Conservation (phyloP, 2,888 invertebrate genomes). For the Drosophila kanekoi region DNA sequence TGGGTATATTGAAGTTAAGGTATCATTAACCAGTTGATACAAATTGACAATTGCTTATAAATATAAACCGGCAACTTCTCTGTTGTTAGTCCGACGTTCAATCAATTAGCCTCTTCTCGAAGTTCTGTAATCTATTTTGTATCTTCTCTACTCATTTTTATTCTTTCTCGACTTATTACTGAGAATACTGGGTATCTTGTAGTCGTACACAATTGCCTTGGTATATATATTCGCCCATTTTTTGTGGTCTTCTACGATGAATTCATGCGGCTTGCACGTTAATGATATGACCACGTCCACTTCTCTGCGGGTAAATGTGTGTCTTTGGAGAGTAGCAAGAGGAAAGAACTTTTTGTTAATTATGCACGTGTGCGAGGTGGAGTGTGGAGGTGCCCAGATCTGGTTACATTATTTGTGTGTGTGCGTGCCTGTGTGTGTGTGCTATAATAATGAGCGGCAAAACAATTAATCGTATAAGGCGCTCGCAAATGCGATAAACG, state of each 20-base stretch:
- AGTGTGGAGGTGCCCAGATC: constrained; percentile 11
- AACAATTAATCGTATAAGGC: constrained; percentile 71
- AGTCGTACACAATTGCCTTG: neutral
- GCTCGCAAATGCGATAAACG: constrained; percentile 54
- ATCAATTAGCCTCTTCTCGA: too few species aligned
- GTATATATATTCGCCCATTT: constrained; percentile 14
- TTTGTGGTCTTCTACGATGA: constrained; percentile 34
- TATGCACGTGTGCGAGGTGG: constrained; percentile 61
- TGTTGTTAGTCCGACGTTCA: too few species aligned
- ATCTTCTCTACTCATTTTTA: neutral
- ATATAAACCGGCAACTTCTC: too few species aligned
- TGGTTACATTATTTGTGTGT: constrained; percentile 56
- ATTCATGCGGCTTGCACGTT: constrained; percentile 71
- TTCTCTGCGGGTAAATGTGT: constrained; percentile 3
- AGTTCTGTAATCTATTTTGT: too few species aligned
- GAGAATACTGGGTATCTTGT: neutral
- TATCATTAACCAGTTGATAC: too few species aligned
- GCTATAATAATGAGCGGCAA: constrained; percentile 58
- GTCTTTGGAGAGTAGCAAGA: neutral
- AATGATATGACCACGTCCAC: constrained; percentile 66
- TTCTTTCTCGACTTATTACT: neutral
- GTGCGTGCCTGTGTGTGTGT: constrained; percentile 30
- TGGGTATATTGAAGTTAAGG: neutral
- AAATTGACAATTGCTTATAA: too few species aligned
- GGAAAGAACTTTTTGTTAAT: constrained; percentile 54